Conservation (phyloP, 2,113 vertebrate genomes). For the Artemisiospiza belli region DNA sequence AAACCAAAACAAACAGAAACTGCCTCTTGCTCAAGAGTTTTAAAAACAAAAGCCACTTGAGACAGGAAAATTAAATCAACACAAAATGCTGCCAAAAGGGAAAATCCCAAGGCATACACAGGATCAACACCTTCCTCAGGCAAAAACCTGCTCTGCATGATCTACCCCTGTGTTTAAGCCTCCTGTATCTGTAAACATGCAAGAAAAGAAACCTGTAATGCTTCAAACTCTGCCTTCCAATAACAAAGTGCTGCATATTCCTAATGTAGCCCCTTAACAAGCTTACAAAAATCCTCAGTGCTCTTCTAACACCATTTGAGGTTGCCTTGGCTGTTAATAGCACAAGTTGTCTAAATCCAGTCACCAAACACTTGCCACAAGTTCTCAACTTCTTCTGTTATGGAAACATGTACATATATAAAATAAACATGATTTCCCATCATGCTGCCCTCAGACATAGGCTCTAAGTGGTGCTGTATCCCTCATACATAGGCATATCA, state of each 20-base stretch:
- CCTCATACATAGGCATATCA: not conserved
- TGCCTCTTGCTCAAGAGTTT: conserved; percentile 27
- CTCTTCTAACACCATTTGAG: not conserved
- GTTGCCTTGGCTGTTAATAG: not conserved
- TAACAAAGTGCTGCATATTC: not conserved
- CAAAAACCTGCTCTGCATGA: conserved; percentile 5
- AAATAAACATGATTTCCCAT: not conserved
- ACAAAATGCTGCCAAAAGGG: conserved; percentile 17
- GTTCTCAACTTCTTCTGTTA: not conserved
- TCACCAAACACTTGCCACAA: not conserved
- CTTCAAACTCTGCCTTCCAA: not conserved
- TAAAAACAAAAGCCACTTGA: conserved; percentile 46
- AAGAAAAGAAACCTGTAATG: not conserved
- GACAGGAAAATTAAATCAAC: conserved; percentile 14
- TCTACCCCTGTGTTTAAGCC: not conserved
- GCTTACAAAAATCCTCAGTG: not conserved
- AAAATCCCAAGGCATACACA: conserved; percentile 25
- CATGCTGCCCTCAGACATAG: not conserved
- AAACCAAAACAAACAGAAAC: conserved; percentile 35
- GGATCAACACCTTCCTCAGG: not conserved
- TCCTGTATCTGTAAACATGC: not conserved
- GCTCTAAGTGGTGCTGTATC: not conserved
- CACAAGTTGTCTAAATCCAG: not conserved
- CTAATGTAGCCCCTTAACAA: not conserved
- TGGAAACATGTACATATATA: not conserved